Base-by-base conservation (phyloP, 2,797 vertebrate genomes). In the Epinephelus malabaricus region DNA sequence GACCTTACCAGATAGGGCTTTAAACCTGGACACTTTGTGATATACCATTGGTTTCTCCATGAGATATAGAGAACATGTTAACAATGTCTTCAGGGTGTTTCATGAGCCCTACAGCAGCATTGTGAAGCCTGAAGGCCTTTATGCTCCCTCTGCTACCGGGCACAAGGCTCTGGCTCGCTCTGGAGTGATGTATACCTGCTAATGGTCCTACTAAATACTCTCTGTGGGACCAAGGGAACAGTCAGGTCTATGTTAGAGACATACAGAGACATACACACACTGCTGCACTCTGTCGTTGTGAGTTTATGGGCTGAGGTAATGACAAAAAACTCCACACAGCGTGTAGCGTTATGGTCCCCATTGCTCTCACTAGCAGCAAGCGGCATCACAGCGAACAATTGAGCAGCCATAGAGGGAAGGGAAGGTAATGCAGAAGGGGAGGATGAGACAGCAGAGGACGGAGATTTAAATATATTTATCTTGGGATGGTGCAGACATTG, bases 271-370 rank as follows among this genome's bases (percentile, higher is more conserved):
- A 23, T 17, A 50, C 43, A 61, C 56, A 71, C 64, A 69, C 64
- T 58, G 73, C 63, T 70, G 21, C 69, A 59, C 68, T 78, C 79
- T 85, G 83, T 87, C 43, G 1, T 6, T 81, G 78, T 64, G 72
- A 72, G 82, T 92, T 91, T 88, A 91, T 90, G 79, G 77, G 69
- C 79, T 82, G 81, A 73, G 72, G 50, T 91, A 88, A 89, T 87
- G 89, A 85, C 78, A 78, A 69, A 72, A 80, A 81, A 82, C 71
- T 67, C 69, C 49, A 74, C 63, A 62, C 54, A 40, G 59, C 25
- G 7, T 71, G 76, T 2, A 68, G 79, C 10, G 60, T 86, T 83
- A 89, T 86, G 76, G 82, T 65, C 70, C 89, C 85, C 88, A 70
- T 23, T 60, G 81, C 74, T 84, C 84, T 59, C 78, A 76, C 83